Percentiles rank a stretch among this genome's conserved stretches.
Evolutionary conservation across 2,888 invertebrate species (phyloP).

Genomic region (Mongoloraphidia duomilia): DNA sequence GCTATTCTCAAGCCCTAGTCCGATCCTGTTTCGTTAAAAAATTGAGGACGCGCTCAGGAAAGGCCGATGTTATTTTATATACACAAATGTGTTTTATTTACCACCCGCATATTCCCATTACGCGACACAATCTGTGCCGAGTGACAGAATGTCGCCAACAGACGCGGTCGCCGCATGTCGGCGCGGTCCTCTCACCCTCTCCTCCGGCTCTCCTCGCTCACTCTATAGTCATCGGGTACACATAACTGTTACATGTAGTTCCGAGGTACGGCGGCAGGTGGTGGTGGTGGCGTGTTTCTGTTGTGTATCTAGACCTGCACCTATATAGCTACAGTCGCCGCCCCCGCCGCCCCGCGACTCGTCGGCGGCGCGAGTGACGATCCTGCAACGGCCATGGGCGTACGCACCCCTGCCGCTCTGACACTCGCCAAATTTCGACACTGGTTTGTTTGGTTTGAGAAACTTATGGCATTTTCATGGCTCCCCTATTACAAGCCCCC

Average conservation of each 20-base stretch:
- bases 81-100: too few relatives aligned
- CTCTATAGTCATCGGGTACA: constrained; percentile 8
- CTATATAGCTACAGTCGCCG: not conserved
- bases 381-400: constrained; percentile 11
- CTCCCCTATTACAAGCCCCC: too few relatives aligned
- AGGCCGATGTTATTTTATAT: too few relatives aligned
- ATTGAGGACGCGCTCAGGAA: too few relatives aligned
- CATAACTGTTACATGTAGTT: not conserved
- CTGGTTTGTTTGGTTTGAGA: too few relatives aligned
- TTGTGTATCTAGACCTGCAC: not conserved
- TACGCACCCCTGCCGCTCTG: constrained; percentile 14
- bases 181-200: constrained; percentile 8
- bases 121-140: not conserved
- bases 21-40: too few relatives aligned
- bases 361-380: too few relatives aligned
- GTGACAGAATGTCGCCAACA: not conserved
- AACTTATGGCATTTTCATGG: too few relatives aligned
- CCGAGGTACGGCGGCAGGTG: too few relatives aligned
- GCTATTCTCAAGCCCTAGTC: too few relatives aligned
- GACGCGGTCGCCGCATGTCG: constrained; percentile 8
- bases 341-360: constrained; percentile 3
- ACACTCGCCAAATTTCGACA: constrained; percentile 8
- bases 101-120: too few relatives aligned
- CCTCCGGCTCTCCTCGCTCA: too few relatives aligned
- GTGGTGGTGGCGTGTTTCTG: not conserved